These are phyloP conservation scores for Caprella mutica DNA, from an alignment of 2,888 invertebrate species.

Conservation along the genomic window DNA sequence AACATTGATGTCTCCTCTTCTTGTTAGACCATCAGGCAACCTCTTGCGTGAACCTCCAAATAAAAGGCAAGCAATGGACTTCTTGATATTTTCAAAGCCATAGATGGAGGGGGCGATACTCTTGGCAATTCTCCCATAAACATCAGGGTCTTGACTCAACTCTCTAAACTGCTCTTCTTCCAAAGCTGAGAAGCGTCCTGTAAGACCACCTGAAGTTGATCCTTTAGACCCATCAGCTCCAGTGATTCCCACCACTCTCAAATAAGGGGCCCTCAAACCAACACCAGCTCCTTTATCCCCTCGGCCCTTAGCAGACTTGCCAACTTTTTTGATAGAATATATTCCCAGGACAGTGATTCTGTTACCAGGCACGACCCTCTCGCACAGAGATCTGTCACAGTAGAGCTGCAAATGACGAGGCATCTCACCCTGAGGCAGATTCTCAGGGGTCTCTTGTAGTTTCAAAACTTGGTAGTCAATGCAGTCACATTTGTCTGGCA, in stretches of 20 bases:
- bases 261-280: constrained; percentile 86
- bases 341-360: constrained; percentile 85
- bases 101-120: constrained; percentile 96
- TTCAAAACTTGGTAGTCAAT: constrained; percentile 98
- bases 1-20: constrained; percentile 94
- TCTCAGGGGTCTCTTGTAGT: constrained; percentile 89
- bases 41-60: constrained; percentile 85
- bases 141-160: constrained; percentile 69
- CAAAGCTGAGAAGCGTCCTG: constrained; percentile 37
- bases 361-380: constrained; percentile 91
- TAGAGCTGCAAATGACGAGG: constrained; percentile 90
- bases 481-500: constrained; percentile 94
- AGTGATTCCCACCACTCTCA: constrained; percentile 84
- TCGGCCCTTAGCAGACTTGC: constrained; percentile 48
- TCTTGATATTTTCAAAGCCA: constrained; percentile 76
- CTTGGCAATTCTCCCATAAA: constrained; percentile 75
- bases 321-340: constrained; percentile 84
- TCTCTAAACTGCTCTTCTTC: constrained; percentile 73
- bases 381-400: constrained; percentile 81
- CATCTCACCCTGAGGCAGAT: constrained; percentile 92
- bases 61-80: constrained; percentile 84
- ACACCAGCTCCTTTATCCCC: constrained; percentile 66
- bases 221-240: constrained; percentile 71
- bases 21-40: constrained; percentile 85
- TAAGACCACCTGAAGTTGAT: constrained; percentile 30